Evolutionary conservation across 2,888 invertebrate genomes (phyloP), one percentile per base, ranked within the genome.

Genomic region (Chrysolina americana): DNA sequence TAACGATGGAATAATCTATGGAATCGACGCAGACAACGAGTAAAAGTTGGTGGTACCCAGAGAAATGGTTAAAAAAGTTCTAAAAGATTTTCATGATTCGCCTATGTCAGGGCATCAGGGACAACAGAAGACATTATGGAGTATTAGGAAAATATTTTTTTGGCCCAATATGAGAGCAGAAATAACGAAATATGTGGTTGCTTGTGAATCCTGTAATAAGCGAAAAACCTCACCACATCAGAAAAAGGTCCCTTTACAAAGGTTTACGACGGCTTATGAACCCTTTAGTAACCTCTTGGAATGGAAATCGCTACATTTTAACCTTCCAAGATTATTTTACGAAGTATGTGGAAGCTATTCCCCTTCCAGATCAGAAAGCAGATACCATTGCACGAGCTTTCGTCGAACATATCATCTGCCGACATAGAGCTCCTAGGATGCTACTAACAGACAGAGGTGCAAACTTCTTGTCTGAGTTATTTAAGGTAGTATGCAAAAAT

Each of bases 131-230:
- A 85, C 84, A 0, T 73, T 74, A 5, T 73, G 71, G 15, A 19
- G 72, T 21, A 76, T 85, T 13, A 65, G 75, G 62, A 48, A 74
- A 41, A 62, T 74, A 28, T 84, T 79, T 73, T 82, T 78, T 56
- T 28, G 84, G 85, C 78, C 48, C 0, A 50, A 50, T 17, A 50
- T 50, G 48, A 19, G 48, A 6, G 19, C 19, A n/a, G 48, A n/a
- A 50, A 50, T 84, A 83, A 84, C 78, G 53, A 68, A 79, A 8
- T 84, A 76, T 62, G 73, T 81, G 0, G 68, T 63, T 44, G 70
- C 62, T n/a, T 85, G 85, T 53, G 72, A 74, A 1, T 75, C 79
- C 4, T 86, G 84, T 68, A 80, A 79, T 68, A 65, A 78, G 47
- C 70, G 77, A 11, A 84, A 84, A n/a, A n/a, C n/a, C n/a, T n/a